Evolutionary conservation across 2,113 vertebrate species (phyloP).

Genomic region (Hymenochirus boettgeri): DNA sequence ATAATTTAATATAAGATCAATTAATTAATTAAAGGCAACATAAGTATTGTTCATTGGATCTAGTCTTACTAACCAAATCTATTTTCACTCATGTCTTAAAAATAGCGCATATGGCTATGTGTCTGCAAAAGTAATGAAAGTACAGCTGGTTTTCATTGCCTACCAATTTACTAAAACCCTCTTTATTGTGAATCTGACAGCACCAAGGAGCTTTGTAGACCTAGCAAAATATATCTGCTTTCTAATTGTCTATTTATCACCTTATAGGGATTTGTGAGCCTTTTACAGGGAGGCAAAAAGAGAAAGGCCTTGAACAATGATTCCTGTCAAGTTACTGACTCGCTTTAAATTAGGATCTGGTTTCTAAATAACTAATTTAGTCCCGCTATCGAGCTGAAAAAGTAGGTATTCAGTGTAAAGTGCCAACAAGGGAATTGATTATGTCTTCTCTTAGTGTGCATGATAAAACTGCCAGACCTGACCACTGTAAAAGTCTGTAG

Average conservation of each 20-base stretch:
- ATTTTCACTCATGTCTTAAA: constrained; percentile 68
- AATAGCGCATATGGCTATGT: constrained; percentile 78
- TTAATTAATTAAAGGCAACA: too few relatives aligned
- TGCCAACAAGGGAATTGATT: constrained; percentile 81
- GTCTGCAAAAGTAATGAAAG: constrained; percentile 74
- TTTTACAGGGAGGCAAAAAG: constrained; percentile 66
- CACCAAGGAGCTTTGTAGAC: constrained; percentile 68
- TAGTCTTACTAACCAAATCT: constrained; percentile 67
- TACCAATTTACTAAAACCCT: constrained; percentile 73
- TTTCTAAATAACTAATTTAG: constrained; percentile 86
- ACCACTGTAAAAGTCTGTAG: constrained; percentile 53
- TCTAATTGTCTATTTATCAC: constrained; percentile 88
- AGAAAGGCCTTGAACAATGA: constrained; percentile 74
- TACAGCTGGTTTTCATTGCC: constrained; percentile 76
- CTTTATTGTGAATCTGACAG: constrained; percentile 76
- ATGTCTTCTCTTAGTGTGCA: constrained; percentile 71
- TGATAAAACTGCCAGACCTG: constrained; percentile 64
- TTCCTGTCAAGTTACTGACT: constrained; percentile 74
- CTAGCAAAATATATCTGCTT: constrained; percentile 82
- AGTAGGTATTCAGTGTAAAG: constrained; percentile 76
- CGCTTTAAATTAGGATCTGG: constrained; percentile 79
- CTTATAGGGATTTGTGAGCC: constrained; percentile 72
- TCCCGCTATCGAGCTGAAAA: constrained; percentile 80
- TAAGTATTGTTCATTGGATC: too few relatives aligned
- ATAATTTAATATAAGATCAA: too few relatives aligned